phyloP scores from a whole-genome alignment of 2,888 invertebrate species.

The Reticulitermes lucifugus region DNA sequence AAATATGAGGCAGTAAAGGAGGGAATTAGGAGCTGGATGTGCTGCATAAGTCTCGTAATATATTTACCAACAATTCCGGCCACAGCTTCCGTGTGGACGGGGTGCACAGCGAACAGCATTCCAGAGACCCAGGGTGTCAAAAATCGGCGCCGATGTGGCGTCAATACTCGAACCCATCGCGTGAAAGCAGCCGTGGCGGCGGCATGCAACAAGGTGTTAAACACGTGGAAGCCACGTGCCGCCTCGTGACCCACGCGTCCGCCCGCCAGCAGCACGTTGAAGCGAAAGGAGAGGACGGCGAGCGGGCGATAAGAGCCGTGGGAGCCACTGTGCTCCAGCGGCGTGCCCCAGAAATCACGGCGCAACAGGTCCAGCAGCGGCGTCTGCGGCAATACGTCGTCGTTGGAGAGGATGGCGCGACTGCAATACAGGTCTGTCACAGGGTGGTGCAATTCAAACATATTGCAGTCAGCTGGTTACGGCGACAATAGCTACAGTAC shows the following conservation, averaged over 20 bases:
- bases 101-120: slow-evolving; percentile 68
- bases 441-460: no score
- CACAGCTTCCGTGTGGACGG: slow-evolving; percentile 70
- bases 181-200: slow-evolving; percentile 62
- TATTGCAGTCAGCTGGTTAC: no score
- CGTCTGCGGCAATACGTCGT: slow-evolving; percentile 63
- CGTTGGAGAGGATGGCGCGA: slow-evolving; percentile 67
- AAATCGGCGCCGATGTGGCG: neutral
- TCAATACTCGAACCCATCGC: slow-evolving; percentile 56
- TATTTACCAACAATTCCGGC: slow-evolving; percentile 64
- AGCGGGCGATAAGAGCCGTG: slow-evolving; percentile 70
- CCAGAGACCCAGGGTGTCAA: slow-evolving; percentile 62
- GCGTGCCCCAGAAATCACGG: slow-evolving; percentile 72
- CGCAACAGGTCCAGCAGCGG: slow-evolving; percentile 62
- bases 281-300: slow-evolving; percentile 66
- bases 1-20: no score
- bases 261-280: slow-evolving; percentile 58
- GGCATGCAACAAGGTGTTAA: slow-evolving; percentile 64
- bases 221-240: slow-evolving; percentile 65
- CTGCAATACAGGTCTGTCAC: slow-evolving; percentile 44
- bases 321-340: slow-evolving; percentile 65
- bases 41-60: neutral
- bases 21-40: no score
- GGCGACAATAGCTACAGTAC: no score
- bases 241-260: slow-evolving; percentile 43